Conservation (phyloP, 2,888 invertebrate genomes). For the Zaprionus lineosus region DNA sequence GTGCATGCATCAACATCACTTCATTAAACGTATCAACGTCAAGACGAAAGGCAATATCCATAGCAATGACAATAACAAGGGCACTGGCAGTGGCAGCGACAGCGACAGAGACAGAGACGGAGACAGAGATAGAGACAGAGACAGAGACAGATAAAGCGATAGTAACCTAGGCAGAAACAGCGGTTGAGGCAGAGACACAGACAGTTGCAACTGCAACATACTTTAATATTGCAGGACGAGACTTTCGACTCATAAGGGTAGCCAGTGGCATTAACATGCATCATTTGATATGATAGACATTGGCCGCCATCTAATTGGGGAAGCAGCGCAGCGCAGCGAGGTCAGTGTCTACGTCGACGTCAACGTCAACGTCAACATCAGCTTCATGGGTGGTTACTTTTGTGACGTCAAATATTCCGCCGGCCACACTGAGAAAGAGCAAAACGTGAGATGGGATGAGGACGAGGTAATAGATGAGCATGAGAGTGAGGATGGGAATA, state of each 20-base stretch:
- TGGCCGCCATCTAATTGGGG: conserved; percentile 33
- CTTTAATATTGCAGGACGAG: conserved; percentile 50
- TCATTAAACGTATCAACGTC: conserved; percentile 70
- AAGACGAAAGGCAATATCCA: conserved; percentile 20
- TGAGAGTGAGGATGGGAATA: too few relatives aligned
- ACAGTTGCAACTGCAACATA: conserved; percentile 26
- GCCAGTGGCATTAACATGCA: conserved; percentile 58
- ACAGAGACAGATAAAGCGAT: neutral
- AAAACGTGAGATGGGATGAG: neutral
- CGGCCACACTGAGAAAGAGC: neutral
- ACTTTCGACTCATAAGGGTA: conserved; percentile 22
- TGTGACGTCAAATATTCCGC: conserved; percentile 20
- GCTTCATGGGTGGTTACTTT: neutral
- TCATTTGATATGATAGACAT: conserved; percentile 53
- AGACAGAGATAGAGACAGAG: too few relatives aligned
- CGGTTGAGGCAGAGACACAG: neutral
- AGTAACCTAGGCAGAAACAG: too few relatives aligned
- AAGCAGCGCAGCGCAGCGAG: conserved; percentile 16
- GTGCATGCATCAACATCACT: conserved; percentile 67
- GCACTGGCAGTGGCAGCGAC: too few relatives aligned
- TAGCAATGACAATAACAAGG: too few relatives aligned
- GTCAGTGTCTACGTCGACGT: conserved; percentile 1
- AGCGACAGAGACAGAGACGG: neutral
- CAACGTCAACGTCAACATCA: neutral
- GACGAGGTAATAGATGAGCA: too few relatives aligned